Conservation (phyloP, 2,797 vertebrate species). For the Pipistrellus kuhlii region DNA sequence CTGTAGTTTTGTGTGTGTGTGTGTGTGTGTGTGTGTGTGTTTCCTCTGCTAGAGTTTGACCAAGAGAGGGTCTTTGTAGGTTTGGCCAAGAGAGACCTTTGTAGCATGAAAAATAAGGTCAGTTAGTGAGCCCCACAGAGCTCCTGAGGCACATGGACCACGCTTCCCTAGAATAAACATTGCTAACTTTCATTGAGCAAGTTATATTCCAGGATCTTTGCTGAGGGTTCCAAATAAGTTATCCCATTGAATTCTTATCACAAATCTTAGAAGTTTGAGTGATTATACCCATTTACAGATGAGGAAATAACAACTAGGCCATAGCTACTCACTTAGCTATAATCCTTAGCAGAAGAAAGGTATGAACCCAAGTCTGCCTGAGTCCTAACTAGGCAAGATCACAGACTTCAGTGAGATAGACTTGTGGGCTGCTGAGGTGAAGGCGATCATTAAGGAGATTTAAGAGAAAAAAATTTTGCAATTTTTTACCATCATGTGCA, state of each 20-base stretch:
- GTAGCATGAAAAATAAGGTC: background rate
- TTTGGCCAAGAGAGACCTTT: background rate
- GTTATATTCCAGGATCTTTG: background rate
- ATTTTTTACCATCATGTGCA: background rate
- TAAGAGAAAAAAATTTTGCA: background rate
- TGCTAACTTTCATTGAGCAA: background rate
- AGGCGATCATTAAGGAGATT: background rate
- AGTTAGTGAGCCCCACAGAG: background rate
- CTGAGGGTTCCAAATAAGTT: background rate
- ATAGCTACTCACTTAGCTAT: background rate
- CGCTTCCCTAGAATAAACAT: background rate
- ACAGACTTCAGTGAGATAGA: background rate
- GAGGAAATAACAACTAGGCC: background rate
- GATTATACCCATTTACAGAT: background rate
- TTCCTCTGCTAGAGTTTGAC: background rate
- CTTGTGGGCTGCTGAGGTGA: background rate
- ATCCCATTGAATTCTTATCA: background rate
- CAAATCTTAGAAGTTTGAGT: background rate
- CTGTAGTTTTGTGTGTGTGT: background rate
- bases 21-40: background rate
- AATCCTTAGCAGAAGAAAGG: background rate
- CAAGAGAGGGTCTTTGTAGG: background rate
- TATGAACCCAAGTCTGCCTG: background rate
- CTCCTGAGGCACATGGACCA: background rate
- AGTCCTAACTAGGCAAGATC: background rate